phyloP scores from a whole-genome alignment of 1,140 invertebrate species.

The Littorina saxatilis region DNA sequence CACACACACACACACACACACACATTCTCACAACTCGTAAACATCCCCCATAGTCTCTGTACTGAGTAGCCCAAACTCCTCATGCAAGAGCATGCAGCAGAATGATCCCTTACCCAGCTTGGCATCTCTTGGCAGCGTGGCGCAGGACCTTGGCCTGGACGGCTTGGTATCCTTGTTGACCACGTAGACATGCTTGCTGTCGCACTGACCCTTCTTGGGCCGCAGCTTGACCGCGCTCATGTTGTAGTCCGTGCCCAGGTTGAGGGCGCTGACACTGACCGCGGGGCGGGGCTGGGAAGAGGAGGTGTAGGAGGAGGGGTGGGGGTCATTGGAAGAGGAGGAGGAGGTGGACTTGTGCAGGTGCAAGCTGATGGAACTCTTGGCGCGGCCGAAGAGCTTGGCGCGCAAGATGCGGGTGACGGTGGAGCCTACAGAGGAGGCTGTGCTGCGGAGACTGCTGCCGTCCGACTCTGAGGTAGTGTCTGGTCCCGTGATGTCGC shows the following conservation, averaged over 20 bases:
- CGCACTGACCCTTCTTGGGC: slow-evolving; percentile 41
- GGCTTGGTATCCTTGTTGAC: slow-evolving; percentile 45
- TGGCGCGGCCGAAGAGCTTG: slow-evolving; percentile 42
- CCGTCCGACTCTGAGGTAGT: background rate
- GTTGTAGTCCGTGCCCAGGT: slow-evolving; percentile 43
- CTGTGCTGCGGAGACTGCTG: background rate
- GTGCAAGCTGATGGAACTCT: slow-evolving; percentile 45
- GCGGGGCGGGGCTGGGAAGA: slow-evolving; percentile 36
- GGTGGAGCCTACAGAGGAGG: slow-evolving; percentile 38
- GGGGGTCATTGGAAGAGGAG: background rate
- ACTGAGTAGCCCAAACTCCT: background rate
- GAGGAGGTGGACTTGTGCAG: background rate
- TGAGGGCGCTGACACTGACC: slow-evolving; percentile 47
- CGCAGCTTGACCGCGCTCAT: slow-evolving; percentile 51
- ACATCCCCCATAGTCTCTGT: too few species aligned
- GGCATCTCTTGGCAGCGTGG: slow-evolving; percentile 54
- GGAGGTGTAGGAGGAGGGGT: background rate
- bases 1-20: too few species aligned
- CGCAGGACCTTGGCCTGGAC: slow-evolving; percentile 44
- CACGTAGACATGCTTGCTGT: slow-evolving; percentile 43
- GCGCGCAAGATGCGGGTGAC: slow-evolving; percentile 43
- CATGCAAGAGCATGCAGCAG: background rate
- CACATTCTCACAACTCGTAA: too few species aligned
- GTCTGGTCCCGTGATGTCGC: slow-evolving; percentile 21
- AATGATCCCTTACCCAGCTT: slow-evolving; percentile 53